phyloP scores from a whole-genome alignment of 2,888 invertebrate species.

The Aphidius colemani region DNA sequence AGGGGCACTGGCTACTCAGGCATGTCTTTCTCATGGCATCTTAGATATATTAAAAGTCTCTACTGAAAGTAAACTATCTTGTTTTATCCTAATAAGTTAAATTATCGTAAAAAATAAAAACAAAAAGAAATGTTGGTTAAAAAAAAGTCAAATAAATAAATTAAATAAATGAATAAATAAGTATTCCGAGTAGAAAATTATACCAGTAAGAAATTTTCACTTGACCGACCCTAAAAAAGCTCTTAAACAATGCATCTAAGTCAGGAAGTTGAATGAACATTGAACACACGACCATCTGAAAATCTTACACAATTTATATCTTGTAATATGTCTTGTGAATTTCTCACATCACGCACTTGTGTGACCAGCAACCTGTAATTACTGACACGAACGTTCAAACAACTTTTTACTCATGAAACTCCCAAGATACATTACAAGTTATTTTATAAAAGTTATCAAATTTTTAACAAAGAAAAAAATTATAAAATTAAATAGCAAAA shows the following conservation, averaged over 20 bases:
- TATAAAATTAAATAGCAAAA: no score
- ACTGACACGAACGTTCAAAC: constrained; percentile 27
- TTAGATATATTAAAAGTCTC: not conserved
- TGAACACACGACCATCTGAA: no score
- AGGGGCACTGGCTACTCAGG: constrained; percentile 23
- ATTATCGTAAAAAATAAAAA: no score
- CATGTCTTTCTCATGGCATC: constrained; percentile 33
- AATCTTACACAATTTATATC: constrained; percentile 9
- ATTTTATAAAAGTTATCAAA: not conserved
- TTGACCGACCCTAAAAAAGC: constrained; percentile 29
- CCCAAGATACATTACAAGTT: not conserved
- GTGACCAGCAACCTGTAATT: constrained; percentile 31
- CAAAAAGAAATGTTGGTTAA: no score
- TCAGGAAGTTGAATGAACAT: constrained; percentile 20
- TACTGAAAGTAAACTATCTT: not conserved
- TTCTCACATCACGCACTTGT: constrained; percentile 29
- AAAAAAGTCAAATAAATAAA: no score
- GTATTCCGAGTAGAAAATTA: no score
- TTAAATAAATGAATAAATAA: no score
- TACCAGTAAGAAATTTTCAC: no score
- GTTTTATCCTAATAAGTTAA: no score
- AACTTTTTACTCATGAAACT: constrained; percentile 4
- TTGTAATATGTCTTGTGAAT: constrained; percentile 23
- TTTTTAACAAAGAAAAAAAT: no score
- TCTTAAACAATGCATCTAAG: no score